phyloP scores from a whole-genome alignment of 2,113 vertebrate species.

The Amphiprion percula region DNA sequence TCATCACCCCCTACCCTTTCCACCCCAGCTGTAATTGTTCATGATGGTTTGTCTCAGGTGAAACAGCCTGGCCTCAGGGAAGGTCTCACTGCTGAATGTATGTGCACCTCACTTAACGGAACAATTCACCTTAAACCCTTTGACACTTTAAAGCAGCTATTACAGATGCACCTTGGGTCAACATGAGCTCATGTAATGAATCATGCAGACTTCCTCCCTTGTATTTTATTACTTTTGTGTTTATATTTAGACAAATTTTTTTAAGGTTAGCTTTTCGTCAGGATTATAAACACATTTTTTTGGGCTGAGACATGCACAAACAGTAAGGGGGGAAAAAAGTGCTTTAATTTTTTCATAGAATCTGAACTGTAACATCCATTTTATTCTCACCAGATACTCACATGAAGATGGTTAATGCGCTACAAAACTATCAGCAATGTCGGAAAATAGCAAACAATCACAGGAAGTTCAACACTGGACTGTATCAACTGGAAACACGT shows the following conservation, averaged over 20 bases:
- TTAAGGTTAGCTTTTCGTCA: neutral
- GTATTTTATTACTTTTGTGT: too few species aligned
- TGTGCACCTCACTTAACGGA: neutral
- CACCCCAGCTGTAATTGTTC: neutral
- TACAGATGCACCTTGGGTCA: neutral
- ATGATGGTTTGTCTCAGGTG: constrained; percentile 1
- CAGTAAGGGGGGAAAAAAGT: too few species aligned
- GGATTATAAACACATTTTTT: constrained; percentile 3
- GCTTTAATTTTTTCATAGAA: too few species aligned
- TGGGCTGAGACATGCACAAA: neutral
- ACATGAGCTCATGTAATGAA: neutral
- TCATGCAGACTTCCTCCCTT: too few species aligned
- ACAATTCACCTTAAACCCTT: neutral
- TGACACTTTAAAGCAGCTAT: neutral
- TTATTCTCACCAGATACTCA: neutral
- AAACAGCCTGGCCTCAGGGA: constrained; percentile 3
- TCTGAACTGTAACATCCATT: too few species aligned
- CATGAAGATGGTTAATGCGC: neutral
- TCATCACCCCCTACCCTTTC: neutral
- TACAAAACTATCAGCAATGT: neutral
- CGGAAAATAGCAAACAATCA: neutral
- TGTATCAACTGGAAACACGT: too few species aligned
- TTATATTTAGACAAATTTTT: neutral
- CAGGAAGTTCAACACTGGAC: neutral
- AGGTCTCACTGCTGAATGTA: neutral